Base-by-base conservation (phyloP, 2,797 vertebrate species). In the Thalassophryne amazonica region DNA sequence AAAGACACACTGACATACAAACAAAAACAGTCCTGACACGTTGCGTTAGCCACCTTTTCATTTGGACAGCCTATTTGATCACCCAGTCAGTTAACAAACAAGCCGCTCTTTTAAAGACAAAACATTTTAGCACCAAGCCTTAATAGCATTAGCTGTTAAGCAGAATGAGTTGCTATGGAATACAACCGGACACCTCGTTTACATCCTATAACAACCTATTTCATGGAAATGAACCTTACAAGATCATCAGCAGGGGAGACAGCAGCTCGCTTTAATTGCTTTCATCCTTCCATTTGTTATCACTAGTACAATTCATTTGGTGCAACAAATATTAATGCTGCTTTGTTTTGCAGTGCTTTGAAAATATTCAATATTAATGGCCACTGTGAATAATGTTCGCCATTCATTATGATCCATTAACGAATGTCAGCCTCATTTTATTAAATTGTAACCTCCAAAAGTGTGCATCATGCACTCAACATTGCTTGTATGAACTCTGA, bases 381-480 rank as follows among this genome's bases (percentile, higher is more conserved):
- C 24, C 62, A 69, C 58, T 73, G 58, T 55, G 62, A 73, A 77
- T 84, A 67, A 75, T 69, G 55, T 73, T 58, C 55, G n/a, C 42
- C 69, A 74, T 82, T 83, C 57, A 82, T 88, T 81, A 78, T 70
- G 61, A 39, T 77, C 76, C 58, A 68, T 81, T 80, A 78, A 71
- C 73, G 69, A 83, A 82, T 82, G 84, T 86, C 82, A 82, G 60
- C 53, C 31, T 80, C 43, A 67, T 80, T 73, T 69, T 52, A 80
- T 85, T 53, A 50, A 57, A 76, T 63, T 56, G 10, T 53, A 67
- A 71, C 76, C 76, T 73, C 76, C 43, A 55, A 56, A 51, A 65
- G 55, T 49, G 54, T 66, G 39, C 14, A 25, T 40, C n/a, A 3
- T 12, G 22, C 50, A 9, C 35, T 39, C 42, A 0, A 7, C 19